Base-by-base conservation (phyloP, 1,140 invertebrate genomes). In the Pseudomyrmex concolor region DNA sequence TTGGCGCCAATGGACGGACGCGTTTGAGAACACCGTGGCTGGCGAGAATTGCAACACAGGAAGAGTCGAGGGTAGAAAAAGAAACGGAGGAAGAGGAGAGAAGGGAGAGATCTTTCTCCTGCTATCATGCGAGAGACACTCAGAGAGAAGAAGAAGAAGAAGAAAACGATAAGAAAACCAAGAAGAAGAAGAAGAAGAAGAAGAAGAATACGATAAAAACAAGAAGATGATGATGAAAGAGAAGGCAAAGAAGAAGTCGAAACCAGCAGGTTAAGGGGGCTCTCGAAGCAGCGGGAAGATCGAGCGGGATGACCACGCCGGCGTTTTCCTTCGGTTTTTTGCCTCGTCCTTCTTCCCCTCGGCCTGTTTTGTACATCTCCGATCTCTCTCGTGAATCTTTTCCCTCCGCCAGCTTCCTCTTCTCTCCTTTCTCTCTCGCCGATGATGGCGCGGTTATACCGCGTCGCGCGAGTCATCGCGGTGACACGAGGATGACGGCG, bases 1-100 rank as follows among this genome's bases (percentile, higher is more conserved):
- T 91, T 91, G 90, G 89, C 91, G 91, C 90, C 92, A 92, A 92
- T 92, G 91, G 87, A 77, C 85, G 84, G 43, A 73, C 54, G 59
- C 43, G 60, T 76, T 15, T 48, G 34, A 64, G 68, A 71, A 71
- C 54, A 54, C 50, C 84, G 60, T 59, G 73, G 68, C 70, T 34
- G 81, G 70, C 66, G 66, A 88, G 86, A 89, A 84, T 87, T 84
- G 85, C 70, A 84, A 67, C 84, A 78, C 73, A 59, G 82, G 84
- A 78, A 34, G 70, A 84, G 64, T 66, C 60, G 45, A 55, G 55
- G 63, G 51, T 43, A 59, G 74, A 50, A n/a, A 7, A 54, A 15
- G 85, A 78, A 57, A 60, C 73, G 73, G 63, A 76, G 67, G 72
- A 78, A 64, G 67, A 83, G 57, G 74, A 85, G 63, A 67, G 34